Percentiles rank a stretch among this genome's conserved stretches.
These are phyloP conservation scores for Plebejus argus DNA, from an alignment of 2,888 invertebrate species.

Conservation along the genomic window DNA sequence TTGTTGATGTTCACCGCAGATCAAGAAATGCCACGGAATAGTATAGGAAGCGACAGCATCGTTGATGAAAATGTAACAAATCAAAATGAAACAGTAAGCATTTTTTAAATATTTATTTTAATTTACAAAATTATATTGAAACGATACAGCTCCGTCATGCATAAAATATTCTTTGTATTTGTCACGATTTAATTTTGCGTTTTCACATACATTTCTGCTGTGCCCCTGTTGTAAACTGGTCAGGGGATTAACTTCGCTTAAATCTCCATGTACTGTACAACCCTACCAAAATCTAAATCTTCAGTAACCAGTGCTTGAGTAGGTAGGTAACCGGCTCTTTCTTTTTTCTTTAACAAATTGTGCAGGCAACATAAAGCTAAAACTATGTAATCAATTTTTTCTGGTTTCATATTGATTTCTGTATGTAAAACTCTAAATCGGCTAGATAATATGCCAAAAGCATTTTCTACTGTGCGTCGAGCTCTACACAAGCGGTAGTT, in stretches of 20 bases:
- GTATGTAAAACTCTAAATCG: slow-evolving; percentile 8
- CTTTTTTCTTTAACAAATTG: slow-evolving; percentile 23
- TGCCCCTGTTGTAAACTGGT: slow-evolving; percentile 12
- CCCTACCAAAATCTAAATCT: background rate
- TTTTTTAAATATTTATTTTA: slow-evolving; percentile 26
- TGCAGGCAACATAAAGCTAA: slow-evolving; percentile 28
- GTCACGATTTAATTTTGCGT: slow-evolving; percentile 19
- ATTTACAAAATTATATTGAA: slow-evolving; percentile 23
- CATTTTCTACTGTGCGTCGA: slow-evolving; percentile 20
- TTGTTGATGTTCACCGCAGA: slow-evolving; percentile 24
- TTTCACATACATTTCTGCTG: slow-evolving; percentile 21
- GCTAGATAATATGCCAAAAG: slow-evolving; percentile 23
- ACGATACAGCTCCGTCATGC: background rate
- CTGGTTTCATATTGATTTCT: too few relatives aligned
- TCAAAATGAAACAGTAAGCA: slow-evolving; percentile 25
- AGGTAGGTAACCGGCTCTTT: slow-evolving; percentile 24
- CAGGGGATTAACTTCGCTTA: slow-evolving; percentile 25
- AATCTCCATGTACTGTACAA: slow-evolving; percentile 5
- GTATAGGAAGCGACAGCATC: slow-evolving; percentile 19
- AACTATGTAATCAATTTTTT: background rate
- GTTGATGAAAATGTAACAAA: background rate
- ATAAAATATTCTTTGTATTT: slow-evolving; percentile 26
- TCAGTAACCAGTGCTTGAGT: slow-evolving; percentile 15
- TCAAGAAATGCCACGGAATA: slow-evolving; percentile 24
- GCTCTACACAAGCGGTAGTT: background rate